A percentile compares a stretch with the other conserved stretches of the same genome.
Evolutionary conservation across 2,888 invertebrate species (phyloP).

Genomic region (Megastigmus dorsalis): DNA sequence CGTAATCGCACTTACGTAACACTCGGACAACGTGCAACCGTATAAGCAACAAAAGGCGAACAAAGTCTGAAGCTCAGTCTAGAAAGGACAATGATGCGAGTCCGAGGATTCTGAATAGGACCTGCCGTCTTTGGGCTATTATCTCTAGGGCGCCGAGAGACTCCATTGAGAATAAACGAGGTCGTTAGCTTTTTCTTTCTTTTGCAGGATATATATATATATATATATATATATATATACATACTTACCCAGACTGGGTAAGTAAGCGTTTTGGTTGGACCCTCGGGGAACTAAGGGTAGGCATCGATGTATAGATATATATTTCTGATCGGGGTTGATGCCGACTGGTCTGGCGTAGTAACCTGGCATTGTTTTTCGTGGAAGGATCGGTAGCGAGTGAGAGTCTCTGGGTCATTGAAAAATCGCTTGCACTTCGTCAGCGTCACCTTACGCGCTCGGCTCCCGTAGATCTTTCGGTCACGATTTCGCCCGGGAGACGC

Average conservation of each 20-base stretch:
- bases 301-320: too few species aligned
- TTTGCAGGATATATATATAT: too few species aligned
- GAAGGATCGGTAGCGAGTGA: neutral
- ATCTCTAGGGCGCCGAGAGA: neutral
- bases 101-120: neutral
- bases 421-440: constrained; percentile 64
- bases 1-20: too few species aligned
- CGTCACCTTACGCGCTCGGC: constrained; percentile 15
- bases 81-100: constrained; percentile 7
- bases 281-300: too few species aligned
- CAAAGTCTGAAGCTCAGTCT: neutral
- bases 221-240: too few species aligned
- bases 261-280: too few species aligned
- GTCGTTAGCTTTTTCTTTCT: constrained; percentile 15
- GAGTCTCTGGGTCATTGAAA: constrained; percentile 60
- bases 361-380: too few species aligned
- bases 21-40: too few species aligned
- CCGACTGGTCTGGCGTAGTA: too few species aligned
- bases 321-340: too few species aligned
- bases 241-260: too few species aligned
- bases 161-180: neutral
- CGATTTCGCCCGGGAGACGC: constrained; percentile 28
- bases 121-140: neutral
- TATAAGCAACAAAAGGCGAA: neutral
- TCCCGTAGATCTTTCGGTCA: constrained; percentile 14